Base-by-base conservation (phyloP, 2,113 vertebrate species). In the Tragulus kanchil region DNA sequence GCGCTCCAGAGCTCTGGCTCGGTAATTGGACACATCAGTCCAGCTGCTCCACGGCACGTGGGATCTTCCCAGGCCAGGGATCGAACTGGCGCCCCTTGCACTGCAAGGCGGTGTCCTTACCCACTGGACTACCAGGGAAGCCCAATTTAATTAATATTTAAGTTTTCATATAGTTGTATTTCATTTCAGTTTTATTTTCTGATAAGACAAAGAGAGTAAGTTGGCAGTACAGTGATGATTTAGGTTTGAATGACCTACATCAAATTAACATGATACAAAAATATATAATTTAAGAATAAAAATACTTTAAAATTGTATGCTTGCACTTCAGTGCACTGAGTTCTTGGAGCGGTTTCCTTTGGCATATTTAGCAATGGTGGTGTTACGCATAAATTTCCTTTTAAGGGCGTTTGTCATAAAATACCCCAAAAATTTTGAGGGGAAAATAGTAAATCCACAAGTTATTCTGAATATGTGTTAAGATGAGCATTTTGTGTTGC, bases 241-340 rank as follows among this genome's bases (percentile, higher is more conserved):
- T 95, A 87, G 59, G 89, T 97, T 88, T 71, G 71, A 94, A 95
- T 96, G 67, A 95, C 48, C 61, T 97, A 23, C 84, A 4, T 96
- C 81, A 65, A 94, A 11, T 97, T 97, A 93, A 97, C 97, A 48
- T 83, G 82, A 67, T 94, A 79, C 61, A 85, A 98, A 93, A 97
- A 98, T 93, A 23, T 96, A 10, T 98, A 94, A 98, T 98, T 98
- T 98, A 90, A 96, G 89, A 97, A 96, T 98, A 98, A 98, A 98
- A 98, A 98, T 98, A 97, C 78, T 98, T 98, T 42, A 16, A 98
- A 98, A 98, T 98, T 98, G 92, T 88, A 94, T 93, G 95, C 97
- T 93, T 98, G 5, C 42, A 86, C 54, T 92, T 89, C 93, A 97
- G 61, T 95, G 88, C 85, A 86, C 50, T 91, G 73, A 94, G 93